Evolutionary conservation across 1,140 invertebrate genomes (phyloP).

Genomic region (Babylonia areolata): DNA sequence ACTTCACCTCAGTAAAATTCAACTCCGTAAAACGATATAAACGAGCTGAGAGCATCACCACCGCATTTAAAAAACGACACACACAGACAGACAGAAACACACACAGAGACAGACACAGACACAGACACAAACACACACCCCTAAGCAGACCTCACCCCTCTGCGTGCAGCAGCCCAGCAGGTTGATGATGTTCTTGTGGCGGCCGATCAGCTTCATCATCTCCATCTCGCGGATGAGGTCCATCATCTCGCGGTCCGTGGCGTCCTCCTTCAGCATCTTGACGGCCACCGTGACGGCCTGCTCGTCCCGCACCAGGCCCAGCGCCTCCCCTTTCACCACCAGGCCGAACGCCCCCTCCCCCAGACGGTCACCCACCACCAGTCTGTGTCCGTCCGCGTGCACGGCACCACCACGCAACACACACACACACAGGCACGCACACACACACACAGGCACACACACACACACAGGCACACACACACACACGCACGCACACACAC

Average conservation of each 20-base stretch:
- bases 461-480: not conserved
- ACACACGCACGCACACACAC: not conserved
- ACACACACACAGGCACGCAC: not conserved
- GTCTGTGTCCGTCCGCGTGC: too few species aligned
- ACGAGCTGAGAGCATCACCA: too few species aligned
- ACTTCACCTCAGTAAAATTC: too few species aligned
- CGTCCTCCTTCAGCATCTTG: slow-evolving; percentile 99
- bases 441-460: not conserved
- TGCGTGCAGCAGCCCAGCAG: slow-evolving; percentile 97
- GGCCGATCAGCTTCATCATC: slow-evolving; percentile 99
- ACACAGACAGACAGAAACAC: too few species aligned
- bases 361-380: slow-evolving; percentile 86
- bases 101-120: too few species aligned
- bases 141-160: slow-evolving; percentile 82
- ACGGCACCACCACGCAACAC: not conserved
- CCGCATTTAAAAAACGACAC: too few species aligned
- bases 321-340: slow-evolving; percentile 90
- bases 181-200: slow-evolving; percentile 98
- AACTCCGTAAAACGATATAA: not conserved
- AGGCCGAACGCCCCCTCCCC: slow-evolving; percentile 97
- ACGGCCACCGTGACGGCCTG: slow-evolving; percentile 90
- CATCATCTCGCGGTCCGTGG: slow-evolving; percentile 97
- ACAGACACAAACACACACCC: too few species aligned
- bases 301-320: slow-evolving; percentile 80
- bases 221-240: slow-evolving; percentile 98